Conservation (phyloP, 1,140 invertebrate species). For the Drosophila quadrilineata region DNA sequence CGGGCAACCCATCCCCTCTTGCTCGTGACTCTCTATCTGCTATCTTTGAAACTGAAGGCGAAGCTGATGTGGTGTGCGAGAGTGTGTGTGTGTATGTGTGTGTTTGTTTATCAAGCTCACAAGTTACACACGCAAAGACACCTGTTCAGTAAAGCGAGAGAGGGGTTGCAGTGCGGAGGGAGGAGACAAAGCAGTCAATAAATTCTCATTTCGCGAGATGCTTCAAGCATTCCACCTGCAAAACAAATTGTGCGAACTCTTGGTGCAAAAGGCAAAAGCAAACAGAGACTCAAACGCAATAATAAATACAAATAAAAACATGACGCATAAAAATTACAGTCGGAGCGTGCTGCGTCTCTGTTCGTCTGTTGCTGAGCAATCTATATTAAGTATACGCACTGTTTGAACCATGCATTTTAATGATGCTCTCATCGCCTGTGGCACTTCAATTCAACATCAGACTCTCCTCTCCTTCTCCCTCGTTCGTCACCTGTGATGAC, state of each 20-base stretch:
- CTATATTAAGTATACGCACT: conserved; percentile 75
- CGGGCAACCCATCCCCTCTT: too few species aligned
- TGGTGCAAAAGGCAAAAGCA: conserved; percentile 23
- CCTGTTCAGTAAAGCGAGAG: not conserved
- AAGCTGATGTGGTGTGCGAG: conserved; percentile 29
- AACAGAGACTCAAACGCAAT: conserved; percentile 42
- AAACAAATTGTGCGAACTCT: conserved; percentile 49
- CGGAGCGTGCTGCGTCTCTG: conserved; percentile 34
- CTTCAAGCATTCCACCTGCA: conserved; percentile 67
- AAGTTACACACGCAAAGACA: conserved; percentile 4
- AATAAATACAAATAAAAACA: conserved; percentile 79
- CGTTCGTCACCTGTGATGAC: conserved; percentile 45
- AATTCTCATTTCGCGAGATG: conserved; percentile 69
- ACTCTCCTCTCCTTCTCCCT: too few species aligned
- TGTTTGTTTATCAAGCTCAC: conserved; percentile 64
- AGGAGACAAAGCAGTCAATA: conserved; percentile 62
- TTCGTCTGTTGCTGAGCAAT: conserved; percentile 35
- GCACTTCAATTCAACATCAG: conserved; percentile 32
- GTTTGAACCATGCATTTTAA: conserved; percentile 79
- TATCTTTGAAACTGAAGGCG: too few species aligned
- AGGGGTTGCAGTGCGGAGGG: not conserved
- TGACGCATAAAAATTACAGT: conserved; percentile 71
- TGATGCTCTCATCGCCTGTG: conserved; percentile 54
- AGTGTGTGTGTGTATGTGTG: too few species aligned
- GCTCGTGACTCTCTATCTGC: too few species aligned